A percentile compares a stretch with the other conserved stretches of the same genome.
Evolutionary conservation across 2,113 vertebrate genomes (phyloP).

Genomic region (Triplophysa rosa): DNA sequence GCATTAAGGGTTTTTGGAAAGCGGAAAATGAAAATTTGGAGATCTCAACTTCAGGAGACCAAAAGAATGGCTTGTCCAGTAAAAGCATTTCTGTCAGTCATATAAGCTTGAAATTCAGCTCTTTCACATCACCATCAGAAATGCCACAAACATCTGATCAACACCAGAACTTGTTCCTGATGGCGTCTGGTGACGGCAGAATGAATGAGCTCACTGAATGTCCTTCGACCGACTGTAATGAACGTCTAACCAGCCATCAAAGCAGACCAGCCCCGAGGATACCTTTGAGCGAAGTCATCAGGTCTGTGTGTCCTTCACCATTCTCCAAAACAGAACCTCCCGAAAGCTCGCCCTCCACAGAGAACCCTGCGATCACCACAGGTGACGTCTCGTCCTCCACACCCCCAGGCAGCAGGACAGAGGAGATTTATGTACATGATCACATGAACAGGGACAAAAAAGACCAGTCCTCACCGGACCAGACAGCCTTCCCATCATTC

Average conservation of each 20-base stretch:
- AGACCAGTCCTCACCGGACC: slow-evolving; percentile 58
- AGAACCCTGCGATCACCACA: not conserved
- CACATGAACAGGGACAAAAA: slow-evolving; percentile 24
- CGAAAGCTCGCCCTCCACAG: not conserved
- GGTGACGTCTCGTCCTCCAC: not conserved
- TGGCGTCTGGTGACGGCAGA: slow-evolving; percentile 43
- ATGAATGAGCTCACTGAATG: slow-evolving; percentile 22
- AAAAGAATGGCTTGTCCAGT: not conserved
- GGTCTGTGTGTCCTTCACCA: slow-evolving; percentile 41
- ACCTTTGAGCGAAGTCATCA: slow-evolving; percentile 50
- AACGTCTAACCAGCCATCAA: slow-evolving; percentile 20
- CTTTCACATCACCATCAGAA: not conserved
- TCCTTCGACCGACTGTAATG: not conserved
- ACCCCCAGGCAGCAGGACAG: slow-evolving; percentile 13
- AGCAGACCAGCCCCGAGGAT: slow-evolving; percentile 26
- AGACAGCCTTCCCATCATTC: slow-evolving; percentile 57
- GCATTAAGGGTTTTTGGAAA: slow-evolving; percentile 16
- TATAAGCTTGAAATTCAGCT: slow-evolving; percentile 1
- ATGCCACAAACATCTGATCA: not conserved
- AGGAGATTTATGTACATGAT: slow-evolving; percentile 29
- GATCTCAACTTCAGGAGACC: not conserved
- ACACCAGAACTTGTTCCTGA: slow-evolving; percentile 52
- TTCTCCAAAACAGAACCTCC: not conserved
- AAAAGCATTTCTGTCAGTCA: slow-evolving; percentile 7
- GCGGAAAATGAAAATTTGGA: not conserved